phyloP scores from a whole-genome alignment of 2,888 invertebrate genomes.

The Netelia melanura region DNA sequence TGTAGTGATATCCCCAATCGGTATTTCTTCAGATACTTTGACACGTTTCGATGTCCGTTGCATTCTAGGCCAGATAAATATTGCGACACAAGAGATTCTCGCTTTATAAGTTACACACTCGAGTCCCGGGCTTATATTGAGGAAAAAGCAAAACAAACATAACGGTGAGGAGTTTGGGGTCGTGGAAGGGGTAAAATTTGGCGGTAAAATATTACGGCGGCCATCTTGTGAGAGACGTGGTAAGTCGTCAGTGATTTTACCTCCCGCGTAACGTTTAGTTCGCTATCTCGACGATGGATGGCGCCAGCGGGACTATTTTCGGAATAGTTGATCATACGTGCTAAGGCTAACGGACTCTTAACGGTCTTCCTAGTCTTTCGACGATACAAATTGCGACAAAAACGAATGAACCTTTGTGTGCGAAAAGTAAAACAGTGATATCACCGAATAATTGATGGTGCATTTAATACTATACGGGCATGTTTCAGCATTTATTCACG shows the following conservation, averaged over 20 bases:
- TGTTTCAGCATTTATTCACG: no score
- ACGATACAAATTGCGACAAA: not conserved
- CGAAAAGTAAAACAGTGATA: not conserved
- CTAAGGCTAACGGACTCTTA: not conserved
- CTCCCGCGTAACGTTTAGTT: not conserved
- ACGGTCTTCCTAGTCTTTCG: not conserved
- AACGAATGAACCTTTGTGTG: not conserved
- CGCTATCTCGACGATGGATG: constrained; percentile 21
- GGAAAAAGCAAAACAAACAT: constrained; percentile 1
- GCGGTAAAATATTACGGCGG: constrained; percentile 21
- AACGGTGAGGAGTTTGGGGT: not conserved
- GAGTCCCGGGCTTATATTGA: not conserved
- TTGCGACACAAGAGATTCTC: not conserved
- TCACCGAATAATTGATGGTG: not conserved
- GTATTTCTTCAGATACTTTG: constrained; percentile 71
- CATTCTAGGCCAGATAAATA: constrained; percentile 64
- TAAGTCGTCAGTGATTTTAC: not conserved
- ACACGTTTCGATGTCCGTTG: constrained; percentile 71
- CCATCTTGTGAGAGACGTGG: constrained; percentile 5
- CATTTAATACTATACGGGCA: no score
- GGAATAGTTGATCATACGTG: not conserved
- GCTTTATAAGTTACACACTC: not conserved
- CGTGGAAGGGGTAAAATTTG: constrained; percentile 17
- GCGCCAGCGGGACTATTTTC: constrained; percentile 29
- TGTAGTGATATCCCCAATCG: constrained; percentile 73